Percentiles rank a stretch among this genome's conserved stretches.
These are phyloP conservation scores for Sebastes minor DNA, from an alignment of 2,797 vertebrate species.

Conservation along the genomic window DNA sequence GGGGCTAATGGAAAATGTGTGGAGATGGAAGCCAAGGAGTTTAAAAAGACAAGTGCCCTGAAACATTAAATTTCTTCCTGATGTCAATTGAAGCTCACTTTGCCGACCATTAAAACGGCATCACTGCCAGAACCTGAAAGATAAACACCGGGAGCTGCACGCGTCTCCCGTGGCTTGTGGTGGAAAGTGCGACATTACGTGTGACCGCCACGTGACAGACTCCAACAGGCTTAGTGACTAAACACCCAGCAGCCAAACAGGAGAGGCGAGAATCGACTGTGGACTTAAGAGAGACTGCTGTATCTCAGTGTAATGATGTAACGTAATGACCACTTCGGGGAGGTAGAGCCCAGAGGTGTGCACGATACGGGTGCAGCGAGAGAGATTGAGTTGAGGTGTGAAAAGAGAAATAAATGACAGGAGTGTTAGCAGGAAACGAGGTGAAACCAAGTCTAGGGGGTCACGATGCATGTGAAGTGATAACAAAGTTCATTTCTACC, in stretches of 20 bases:
- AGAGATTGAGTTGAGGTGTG: not conserved
- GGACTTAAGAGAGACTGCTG: not conserved
- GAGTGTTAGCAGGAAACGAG: not conserved
- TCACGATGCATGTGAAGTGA: not conserved
- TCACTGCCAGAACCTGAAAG: constrained; percentile 4
- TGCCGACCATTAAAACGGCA: constrained; percentile 28
- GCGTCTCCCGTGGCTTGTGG: not conserved
- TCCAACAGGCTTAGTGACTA: not conserved
- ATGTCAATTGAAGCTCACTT: constrained; percentile 30
- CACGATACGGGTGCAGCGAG: not conserved
- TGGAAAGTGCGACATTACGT: not conserved
- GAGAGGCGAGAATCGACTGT: not conserved
- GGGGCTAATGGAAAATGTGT: constrained; percentile 18
- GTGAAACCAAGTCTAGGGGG: not conserved
- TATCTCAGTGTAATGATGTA: not conserved
- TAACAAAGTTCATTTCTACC: not conserved
- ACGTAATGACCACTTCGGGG: not conserved
- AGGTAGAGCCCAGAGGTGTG: not conserved
- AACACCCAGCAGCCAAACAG: not conserved
- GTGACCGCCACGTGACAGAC: not conserved
- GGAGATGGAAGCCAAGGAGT: constrained; percentile 1
- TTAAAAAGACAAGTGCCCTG: constrained; percentile 8
- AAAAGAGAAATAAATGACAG: not conserved
- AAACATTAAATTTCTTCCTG: constrained; percentile 12
- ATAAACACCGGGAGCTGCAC: not conserved